These are phyloP conservation scores for Helicoverpa assulta DNA, from an alignment of 2,888 invertebrate genomes.

Conservation along the genomic window DNA sequence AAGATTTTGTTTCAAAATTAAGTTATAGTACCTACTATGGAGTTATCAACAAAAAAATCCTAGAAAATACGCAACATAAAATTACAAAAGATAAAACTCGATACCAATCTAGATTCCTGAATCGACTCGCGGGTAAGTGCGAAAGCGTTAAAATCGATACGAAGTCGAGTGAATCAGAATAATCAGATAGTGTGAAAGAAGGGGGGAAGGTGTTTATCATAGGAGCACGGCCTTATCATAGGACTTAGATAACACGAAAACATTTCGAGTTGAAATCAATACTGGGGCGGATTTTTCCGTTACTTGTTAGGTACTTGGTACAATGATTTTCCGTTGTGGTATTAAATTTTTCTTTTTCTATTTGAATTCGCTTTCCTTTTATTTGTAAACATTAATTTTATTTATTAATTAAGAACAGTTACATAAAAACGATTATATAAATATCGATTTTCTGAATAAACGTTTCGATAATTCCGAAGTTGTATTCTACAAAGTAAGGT, in stretches of 20 bases:
- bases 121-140: conserved; percentile 27
- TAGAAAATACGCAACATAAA: not conserved
- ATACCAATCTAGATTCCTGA: not conserved
- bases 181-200: conserved; percentile 75
- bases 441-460: conserved; percentile 1
- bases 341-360: not conserved
- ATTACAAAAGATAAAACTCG: not conserved
- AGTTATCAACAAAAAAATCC: not conserved
- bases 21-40: not conserved
- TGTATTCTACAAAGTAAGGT: not conserved
- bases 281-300: conserved; percentile 73
- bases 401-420: not conserved
- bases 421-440: not conserved
- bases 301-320: conserved; percentile 50
- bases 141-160: conserved; percentile 60
- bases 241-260: conserved; percentile 83
- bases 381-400: too few species aligned
- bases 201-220: conserved; percentile 82
- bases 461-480: not conserved
- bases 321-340: not conserved
- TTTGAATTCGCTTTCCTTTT: not conserved
- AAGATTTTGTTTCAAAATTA: not conserved
- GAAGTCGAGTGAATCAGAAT: conserved; percentile 66
- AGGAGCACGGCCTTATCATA: conserved; percentile 79
- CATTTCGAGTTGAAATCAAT: conserved; percentile 86